Conservation (phyloP, 2,113 vertebrate genomes). For the Cinclus mexicanus region DNA sequence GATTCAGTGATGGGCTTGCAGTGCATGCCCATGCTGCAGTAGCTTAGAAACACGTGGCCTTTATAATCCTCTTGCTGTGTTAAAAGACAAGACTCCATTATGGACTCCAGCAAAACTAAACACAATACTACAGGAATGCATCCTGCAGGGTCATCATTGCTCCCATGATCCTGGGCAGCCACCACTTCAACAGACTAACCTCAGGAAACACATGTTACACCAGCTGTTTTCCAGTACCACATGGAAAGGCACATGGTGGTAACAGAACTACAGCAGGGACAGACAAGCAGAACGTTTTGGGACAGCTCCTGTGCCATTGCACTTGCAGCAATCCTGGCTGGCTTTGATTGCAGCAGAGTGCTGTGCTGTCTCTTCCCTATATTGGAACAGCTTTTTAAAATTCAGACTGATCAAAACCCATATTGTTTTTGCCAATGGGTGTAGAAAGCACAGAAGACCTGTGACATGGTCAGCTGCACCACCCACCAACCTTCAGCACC, state of each 20-base stretch:
- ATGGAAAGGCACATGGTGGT: background rate
- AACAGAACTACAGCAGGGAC: background rate
- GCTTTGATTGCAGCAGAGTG: fast-evolving
- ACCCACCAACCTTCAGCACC: background rate
- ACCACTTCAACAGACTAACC: too few species aligned
- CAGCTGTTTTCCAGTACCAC: fast-evolving
- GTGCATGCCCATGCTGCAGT: too few species aligned
- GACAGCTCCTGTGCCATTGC: background rate
- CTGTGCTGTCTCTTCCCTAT: background rate
- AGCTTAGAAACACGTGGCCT: background rate
- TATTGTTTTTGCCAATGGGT: background rate
- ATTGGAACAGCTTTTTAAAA: background rate
- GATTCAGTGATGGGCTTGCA: background rate
- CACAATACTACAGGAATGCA: background rate
- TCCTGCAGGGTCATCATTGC: background rate
- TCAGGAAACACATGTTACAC: too few species aligned
- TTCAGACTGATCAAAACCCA: background rate
- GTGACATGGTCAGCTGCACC: background rate
- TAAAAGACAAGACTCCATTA: background rate
- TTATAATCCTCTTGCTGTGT: background rate
- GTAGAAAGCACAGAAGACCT: background rate
- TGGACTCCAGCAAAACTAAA: background rate
- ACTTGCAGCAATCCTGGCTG: background rate
- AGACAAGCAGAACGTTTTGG: background rate
- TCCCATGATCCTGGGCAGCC: fast-evolving